phyloP scores from a whole-genome alignment of 2,113 vertebrate genomes.

The Hemiprocne comata region DNA sequence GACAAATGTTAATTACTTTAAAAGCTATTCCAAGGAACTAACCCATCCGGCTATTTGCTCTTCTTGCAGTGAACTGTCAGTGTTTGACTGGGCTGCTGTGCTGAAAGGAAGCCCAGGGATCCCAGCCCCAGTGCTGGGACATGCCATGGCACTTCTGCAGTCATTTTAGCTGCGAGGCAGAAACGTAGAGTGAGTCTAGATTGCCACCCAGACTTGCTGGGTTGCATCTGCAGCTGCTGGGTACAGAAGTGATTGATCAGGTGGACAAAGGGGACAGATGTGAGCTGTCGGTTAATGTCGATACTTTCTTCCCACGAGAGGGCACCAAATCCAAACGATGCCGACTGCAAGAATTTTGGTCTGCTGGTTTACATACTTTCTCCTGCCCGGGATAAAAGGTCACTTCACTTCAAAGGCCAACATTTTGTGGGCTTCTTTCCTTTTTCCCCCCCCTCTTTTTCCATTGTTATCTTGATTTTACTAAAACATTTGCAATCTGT shows the following conservation, averaged over 20 bases:
- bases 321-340: neutral
- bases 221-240: neutral
- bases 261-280: too few species aligned
- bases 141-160: neutral
- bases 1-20: neutral
- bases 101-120: too few species aligned
- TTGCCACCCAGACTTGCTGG: neutral
- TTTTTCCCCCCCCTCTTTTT: neutral
- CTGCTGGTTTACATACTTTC: neutral
- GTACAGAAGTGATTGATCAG: rapidly evolving
- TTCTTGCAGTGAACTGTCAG: neutral
- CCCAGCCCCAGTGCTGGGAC: neutral
- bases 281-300: neutral
- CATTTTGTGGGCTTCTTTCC: neutral
- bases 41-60: neutral
- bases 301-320: neutral
- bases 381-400: neutral
- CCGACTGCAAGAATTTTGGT: too few species aligned
- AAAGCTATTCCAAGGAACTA: neutral
- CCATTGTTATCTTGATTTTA: neutral
- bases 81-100: neutral
- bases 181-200: neutral
- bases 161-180: neutral
- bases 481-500: neutral
- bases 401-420: neutral